Evolutionary conservation across 2,797 vertebrate genomes (phyloP).

Genomic region (Pseudochirops corinnae): DNA sequence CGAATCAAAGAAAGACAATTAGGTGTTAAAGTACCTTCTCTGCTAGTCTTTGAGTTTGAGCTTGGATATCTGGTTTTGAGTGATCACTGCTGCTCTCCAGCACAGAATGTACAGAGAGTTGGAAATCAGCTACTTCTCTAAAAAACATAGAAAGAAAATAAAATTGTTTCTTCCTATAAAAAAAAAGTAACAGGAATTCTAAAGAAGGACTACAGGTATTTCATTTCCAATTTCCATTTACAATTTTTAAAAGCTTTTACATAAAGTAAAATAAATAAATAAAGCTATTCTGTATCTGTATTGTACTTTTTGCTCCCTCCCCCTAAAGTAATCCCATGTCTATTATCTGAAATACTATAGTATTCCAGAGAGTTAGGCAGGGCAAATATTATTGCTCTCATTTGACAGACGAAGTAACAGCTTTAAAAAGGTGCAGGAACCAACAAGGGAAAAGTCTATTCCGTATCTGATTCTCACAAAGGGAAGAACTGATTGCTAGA

Average conservation of each 20-base stretch:
- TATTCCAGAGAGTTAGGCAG: slow-evolving; percentile 9
- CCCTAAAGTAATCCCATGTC: slow-evolving; percentile 16
- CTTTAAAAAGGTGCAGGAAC: neutral
- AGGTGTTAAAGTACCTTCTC: slow-evolving; percentile 85
- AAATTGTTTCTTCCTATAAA: slow-evolving; percentile 20
- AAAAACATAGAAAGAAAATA: slow-evolving; percentile 38
- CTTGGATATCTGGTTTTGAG: slow-evolving; percentile 83
- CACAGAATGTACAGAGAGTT: slow-evolving; percentile 87
- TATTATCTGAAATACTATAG: neutral
- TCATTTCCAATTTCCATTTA: neutral
- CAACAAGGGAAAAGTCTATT: neutral
- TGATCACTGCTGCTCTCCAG: slow-evolving; percentile 72
- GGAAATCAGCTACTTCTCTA: slow-evolving; percentile 90
- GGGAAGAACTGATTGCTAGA: neutral
- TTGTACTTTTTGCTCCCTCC: slow-evolving; percentile 29
- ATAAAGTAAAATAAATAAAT: slow-evolving; percentile 29
- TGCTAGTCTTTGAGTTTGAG: slow-evolving; percentile 88
- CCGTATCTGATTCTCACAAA: neutral
- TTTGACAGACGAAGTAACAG: neutral
- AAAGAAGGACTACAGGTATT: slow-evolving; percentile 13
- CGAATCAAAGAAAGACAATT: slow-evolving; percentile 32
- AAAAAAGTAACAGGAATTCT: neutral
- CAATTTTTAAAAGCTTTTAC: slow-evolving; percentile 37
- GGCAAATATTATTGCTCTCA: neutral
- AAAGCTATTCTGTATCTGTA: slow-evolving; percentile 41